A percentile compares a stretch with the other conserved stretches of the same genome.
These are phyloP conservation scores for Siphlonurus alternatus DNA, from an alignment of 2,888 invertebrate species.

Conservation along the genomic window DNA sequence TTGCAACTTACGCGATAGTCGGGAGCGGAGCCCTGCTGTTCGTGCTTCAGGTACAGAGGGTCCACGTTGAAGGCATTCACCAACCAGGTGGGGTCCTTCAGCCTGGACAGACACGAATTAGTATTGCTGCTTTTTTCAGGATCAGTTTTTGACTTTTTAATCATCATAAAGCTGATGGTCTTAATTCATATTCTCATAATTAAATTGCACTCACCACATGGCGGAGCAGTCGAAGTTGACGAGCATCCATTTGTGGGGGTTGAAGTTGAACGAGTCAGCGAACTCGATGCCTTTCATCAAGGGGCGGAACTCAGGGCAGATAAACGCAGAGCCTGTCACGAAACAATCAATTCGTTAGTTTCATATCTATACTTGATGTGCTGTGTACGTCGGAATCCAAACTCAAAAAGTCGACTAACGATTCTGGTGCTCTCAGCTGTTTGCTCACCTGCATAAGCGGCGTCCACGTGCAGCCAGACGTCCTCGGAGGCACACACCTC, in stretches of 20 bases:
- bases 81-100: constrained; percentile 73
- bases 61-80: constrained; percentile 95
- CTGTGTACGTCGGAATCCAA: no score
- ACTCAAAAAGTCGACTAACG: no score
- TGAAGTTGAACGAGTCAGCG: constrained; percentile 95
- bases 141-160: no score
- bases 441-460: constrained; percentile 86
- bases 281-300: constrained; percentile 75
- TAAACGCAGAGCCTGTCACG: constrained; percentile 58
- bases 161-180: no score
- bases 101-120: constrained; percentile 23
- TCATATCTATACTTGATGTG: no score
- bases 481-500: constrained; percentile 60
- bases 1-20: constrained; percentile 55
- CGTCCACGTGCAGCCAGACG: constrained; percentile 92
- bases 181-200: neutral
- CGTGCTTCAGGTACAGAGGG: constrained; percentile 90
- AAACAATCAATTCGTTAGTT: neutral
- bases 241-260: constrained; percentile 98
- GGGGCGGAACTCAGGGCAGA: constrained; percentile 91
- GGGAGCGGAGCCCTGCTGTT: constrained; percentile 73
- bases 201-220: constrained; percentile 51
- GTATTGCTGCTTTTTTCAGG: no score
- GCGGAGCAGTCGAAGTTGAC: constrained; percentile 99
- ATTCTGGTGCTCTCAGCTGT: no score